Evolutionary conservation across 1,140 invertebrate genomes (phyloP), one percentile per base, ranked within the genome.

Genomic region (Drosophila pachea): DNA sequence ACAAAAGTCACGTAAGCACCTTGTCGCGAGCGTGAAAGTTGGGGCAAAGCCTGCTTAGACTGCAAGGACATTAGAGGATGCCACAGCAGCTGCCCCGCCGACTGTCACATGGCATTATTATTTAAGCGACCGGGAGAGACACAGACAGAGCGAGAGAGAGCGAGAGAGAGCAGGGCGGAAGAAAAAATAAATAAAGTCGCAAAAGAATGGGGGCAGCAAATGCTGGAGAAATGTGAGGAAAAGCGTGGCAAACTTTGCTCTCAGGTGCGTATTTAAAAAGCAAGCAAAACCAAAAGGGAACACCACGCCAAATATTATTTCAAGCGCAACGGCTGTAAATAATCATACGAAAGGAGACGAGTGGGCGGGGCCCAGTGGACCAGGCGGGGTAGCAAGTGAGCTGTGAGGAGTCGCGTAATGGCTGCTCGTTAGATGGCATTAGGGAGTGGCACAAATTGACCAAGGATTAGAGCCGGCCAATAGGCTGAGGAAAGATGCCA

Each of bases 1-100:
- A 68, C 78, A 83, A 74, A 84, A 79, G 79, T 83, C 78, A 83
- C 78, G 79, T 83, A 84, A 78, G 65, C 58, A 36, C 31, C 36
- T 12, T 22, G 22, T n/a, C n/a, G 4, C 2, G 14, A 12, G 48
- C 43, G 36, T 35, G 6, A 7, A 22, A 22, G 22, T 22, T 22
- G 56, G n/a, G 7, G n/a, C 14, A 12, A 43, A 78, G 76, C 73
- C 77, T 69, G 73, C 77, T 79, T 79, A 76, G 77, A 43, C 12
- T 48, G 61, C 59, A 83, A 83, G 78, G 68, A 83, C 73, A 73
- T 75, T 84, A 69, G 31, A 63, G 76, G 54, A 71, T 72, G 48
- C 48, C 64, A 50, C 31, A 53, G 38, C 54, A 72, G 78, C 70
- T 82, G 78, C 63, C 65, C 22, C 59, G 63, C 54, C 45, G 32